phyloP scores from a whole-genome alignment of 1,140 invertebrate genomes.

The Drosophila repleta region DNA sequence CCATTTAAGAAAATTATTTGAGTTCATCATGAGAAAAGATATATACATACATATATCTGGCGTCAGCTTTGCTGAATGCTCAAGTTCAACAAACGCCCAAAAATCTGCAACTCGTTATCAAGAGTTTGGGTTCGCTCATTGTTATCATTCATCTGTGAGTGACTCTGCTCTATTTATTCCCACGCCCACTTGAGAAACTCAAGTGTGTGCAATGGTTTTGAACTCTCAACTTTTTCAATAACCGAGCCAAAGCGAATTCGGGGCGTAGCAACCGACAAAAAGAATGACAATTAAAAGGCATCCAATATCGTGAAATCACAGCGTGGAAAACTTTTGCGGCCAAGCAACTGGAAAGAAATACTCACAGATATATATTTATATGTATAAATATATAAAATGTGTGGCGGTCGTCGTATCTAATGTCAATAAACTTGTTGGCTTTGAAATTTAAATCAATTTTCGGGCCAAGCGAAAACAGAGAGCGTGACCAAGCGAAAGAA shows the following conservation, averaged over 20 bases:
- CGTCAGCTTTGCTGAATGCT: conserved; percentile 13
- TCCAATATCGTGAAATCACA: conserved; percentile 31
- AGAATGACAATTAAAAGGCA: conserved; percentile 53
- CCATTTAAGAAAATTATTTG: conserved; percentile 26
- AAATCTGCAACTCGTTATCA: conserved; percentile 58
- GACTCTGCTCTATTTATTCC: conserved; percentile 39
- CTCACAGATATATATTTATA: conserved; percentile 1
- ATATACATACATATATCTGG: neutral
- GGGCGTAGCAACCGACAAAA: conserved; percentile 34
- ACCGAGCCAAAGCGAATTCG: conserved; percentile 51
- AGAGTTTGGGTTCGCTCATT: conserved; percentile 40
- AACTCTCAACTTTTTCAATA: conserved; percentile 74
- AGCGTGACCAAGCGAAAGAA: conserved; percentile 17
- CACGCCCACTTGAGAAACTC: conserved; percentile 29
- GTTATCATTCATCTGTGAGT: conserved; percentile 30
- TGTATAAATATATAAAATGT: conserved; percentile 18
- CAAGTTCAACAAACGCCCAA: conserved; percentile 44
- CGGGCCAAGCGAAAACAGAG: conserved; percentile 36
- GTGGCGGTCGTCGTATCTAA: conserved; percentile 48
- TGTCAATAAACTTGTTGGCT: conserved; percentile 76
- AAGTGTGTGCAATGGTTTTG: conserved; percentile 48
- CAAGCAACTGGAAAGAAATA: conserved; percentile 25
- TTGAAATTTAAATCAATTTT: conserved; percentile 72
- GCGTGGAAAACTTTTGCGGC: conserved; percentile 64
- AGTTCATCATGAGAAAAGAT: conserved; percentile 10